These are phyloP conservation scores for Meloidogyne floridensis DNA, from an alignment of 1,140 invertebrate genomes.

Conservation along the genomic window DNA sequence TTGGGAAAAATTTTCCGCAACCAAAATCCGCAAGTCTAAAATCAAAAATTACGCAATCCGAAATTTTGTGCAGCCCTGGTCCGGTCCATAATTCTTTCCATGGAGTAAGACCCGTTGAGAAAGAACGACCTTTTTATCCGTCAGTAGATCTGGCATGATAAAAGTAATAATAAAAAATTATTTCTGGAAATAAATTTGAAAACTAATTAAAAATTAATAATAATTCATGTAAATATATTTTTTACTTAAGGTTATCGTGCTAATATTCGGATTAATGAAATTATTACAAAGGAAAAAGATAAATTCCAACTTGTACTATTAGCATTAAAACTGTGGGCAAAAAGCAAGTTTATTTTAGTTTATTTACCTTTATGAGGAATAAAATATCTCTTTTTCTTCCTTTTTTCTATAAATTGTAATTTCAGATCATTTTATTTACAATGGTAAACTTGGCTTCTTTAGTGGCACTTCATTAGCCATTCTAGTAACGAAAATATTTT, in stretches of 20 bases:
- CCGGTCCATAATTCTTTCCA: too few species aligned
- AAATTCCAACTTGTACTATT: background rate
- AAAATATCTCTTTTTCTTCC: too few species aligned
- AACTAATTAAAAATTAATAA: background rate
- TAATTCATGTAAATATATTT: background rate
- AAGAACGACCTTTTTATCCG: too few species aligned
- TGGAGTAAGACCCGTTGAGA: too few species aligned
- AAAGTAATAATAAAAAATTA: too few species aligned
- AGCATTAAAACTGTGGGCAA: background rate
- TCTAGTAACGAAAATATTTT: background rate
- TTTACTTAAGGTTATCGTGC: background rate
- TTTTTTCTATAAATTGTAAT: background rate
- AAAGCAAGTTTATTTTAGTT: background rate
- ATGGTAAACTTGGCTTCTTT: background rate
- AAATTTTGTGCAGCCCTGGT: too few species aligned
- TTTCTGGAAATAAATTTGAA: too few species aligned
- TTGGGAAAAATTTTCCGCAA: too few species aligned
- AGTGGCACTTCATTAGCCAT: background rate
- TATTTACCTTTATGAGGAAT: too few species aligned
- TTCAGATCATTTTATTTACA: background rate
- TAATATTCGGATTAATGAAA: background rate
- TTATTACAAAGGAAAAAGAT: background rate
- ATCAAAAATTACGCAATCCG: too few species aligned
- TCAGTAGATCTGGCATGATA: too few species aligned
- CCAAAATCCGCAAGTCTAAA: too few species aligned